Percentiles rank a stretch among this genome's conserved stretches.
These are phyloP conservation scores for Phalacrocorax brasilianus DNA, from an alignment of 2,113 vertebrate species.

Conservation along the genomic window DNA sequence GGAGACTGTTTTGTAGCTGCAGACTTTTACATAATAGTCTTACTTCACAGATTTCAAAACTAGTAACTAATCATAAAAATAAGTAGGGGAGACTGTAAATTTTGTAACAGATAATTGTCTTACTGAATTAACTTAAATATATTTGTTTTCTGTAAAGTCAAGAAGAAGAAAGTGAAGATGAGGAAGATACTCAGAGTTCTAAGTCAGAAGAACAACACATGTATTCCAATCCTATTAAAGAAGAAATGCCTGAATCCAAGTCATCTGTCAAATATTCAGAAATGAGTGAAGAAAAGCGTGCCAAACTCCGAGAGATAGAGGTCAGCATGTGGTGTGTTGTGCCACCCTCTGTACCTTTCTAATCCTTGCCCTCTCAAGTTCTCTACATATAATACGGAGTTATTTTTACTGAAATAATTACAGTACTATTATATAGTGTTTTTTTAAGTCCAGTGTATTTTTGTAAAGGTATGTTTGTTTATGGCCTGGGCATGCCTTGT, in stretches of 20 bases:
- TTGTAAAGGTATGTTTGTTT: background rate
- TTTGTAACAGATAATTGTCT: background rate
- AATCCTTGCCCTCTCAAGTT: background rate
- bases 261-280: slow-evolving; percentile 86
- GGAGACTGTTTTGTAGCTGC: background rate
- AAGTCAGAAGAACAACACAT: slow-evolving; percentile 87
- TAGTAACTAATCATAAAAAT: background rate
- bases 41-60: background rate
- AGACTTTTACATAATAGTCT: background rate
- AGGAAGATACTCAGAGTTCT: slow-evolving; percentile 87
- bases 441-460: background rate
- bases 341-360: background rate
- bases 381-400: background rate
- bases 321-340: slow-evolving; percentile 61
- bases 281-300: slow-evolving; percentile 96
- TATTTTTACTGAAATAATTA: background rate
- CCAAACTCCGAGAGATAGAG: slow-evolving; percentile 97
- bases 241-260: slow-evolving; percentile 87
- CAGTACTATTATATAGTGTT: accelerated
- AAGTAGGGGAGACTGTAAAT: background rate
- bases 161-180: slow-evolving; percentile 86
- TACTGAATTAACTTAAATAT: no score
- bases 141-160: slow-evolving; percentile 71
- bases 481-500: background rate
- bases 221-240: slow-evolving; percentile 88